Base-by-base conservation (phyloP, 2,113 vertebrate species). In the Paradisaea rubra region DNA sequence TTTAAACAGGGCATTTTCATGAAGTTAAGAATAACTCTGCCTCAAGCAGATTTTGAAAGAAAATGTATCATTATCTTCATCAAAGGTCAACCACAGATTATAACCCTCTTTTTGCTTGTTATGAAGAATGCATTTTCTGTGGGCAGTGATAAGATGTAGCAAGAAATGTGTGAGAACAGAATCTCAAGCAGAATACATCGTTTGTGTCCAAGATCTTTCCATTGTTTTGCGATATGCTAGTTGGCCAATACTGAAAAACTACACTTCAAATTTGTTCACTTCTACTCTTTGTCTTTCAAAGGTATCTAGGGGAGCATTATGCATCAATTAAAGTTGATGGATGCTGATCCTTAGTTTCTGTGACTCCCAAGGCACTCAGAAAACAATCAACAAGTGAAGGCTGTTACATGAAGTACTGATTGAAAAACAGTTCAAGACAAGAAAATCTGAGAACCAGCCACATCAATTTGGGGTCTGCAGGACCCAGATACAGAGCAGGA, bases 51-150 rank as follows among this genome's bases (percentile, higher is more conserved):
- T 84, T 92, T 96, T 42, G 85, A 84, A 86, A 96, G 93, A 91
- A 95, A 94, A 93, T 94, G 70, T 97, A 95, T 97, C 81, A 97
- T 98, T 97, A 97, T 97, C 94, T 94, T 90, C 89, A 95, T 97
- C 91, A 96, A 97, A 95, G 93, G 96, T 86, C 93, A 97, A 96
- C 97, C 96, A 44, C 97, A 98, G 95, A 98, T 98, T 98, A 97
- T 86, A 98, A 81, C 80, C 73, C 91, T 95, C 82, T 81, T 96
- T 97, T 94, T 87, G 37, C 49, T 91, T 89, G 65, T 88, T 93
- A 76, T 93, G 95, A 96, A 95, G 95, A 96, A 95, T 94, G 91
- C 22, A 52, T 86, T 91, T 94, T 96, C 91, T 91, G 89, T 73
- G 59, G 74, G 49, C 49, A 78, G 77, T 42, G 93, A 80, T 92